Evolutionary conservation across 35 echinoderm and acorn worm species (phyloP).

Genomic region (Heliocidaris erythrogramma): DNA sequence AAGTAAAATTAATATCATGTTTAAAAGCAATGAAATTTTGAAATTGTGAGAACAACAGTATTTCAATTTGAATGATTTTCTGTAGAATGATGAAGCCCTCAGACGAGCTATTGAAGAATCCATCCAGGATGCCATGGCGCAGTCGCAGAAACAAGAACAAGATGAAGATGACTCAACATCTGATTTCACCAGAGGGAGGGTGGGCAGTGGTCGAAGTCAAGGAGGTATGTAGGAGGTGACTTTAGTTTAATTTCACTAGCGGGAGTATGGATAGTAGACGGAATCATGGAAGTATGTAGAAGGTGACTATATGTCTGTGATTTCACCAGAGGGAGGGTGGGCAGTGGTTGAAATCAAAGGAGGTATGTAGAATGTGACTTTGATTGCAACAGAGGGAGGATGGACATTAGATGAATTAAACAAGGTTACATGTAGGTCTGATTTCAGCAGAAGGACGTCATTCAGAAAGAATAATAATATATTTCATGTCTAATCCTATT

Average conservation of each 20-base stretch:
- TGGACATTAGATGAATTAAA: background rate
- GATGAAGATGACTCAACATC: background rate
- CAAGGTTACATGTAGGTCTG: background rate
- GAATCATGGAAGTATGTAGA: background rate
- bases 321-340: background rate
- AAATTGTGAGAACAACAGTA: background rate
- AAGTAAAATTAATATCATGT: too few relatives aligned
- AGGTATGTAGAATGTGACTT: background rate
- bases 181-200: background rate
- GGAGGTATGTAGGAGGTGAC: background rate
- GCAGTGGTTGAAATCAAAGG: background rate
- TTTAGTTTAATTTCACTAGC: too few relatives aligned
- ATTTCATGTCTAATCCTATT: too few relatives aligned
- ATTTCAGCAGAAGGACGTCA: background rate
- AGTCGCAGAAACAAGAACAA: conserved; percentile 16
- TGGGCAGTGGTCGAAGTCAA: background rate
- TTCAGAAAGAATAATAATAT: too few relatives aligned
- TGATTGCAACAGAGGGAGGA: too few relatives aligned
- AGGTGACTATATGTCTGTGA: background rate
- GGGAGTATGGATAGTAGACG: background rate
- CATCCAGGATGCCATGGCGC: conserved; percentile 78
- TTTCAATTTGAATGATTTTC: background rate
- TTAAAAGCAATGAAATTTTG: too few relatives aligned
- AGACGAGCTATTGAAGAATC: conserved; percentile 85
- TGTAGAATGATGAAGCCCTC: conserved; percentile 79